phyloP scores from a whole-genome alignment of 2,113 vertebrate species.

The Megaceryle maxima region DNA sequence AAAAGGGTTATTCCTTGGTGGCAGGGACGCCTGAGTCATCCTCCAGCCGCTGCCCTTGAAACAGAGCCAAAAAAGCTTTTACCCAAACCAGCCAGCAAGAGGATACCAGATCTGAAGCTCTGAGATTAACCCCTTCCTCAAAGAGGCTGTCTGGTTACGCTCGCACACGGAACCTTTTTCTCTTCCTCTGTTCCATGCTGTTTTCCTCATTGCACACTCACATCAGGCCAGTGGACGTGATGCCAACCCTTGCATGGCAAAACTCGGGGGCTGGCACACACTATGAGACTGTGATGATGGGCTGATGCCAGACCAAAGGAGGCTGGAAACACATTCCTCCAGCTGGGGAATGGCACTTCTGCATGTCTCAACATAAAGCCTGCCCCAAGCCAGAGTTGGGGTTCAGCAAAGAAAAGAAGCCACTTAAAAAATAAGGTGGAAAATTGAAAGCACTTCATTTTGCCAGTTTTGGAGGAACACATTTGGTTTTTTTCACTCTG shows the following conservation, averaged over 20 bases:
- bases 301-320: not conserved
- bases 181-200: not conserved
- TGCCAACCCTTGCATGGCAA: not conserved
- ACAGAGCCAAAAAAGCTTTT: constrained; percentile 76
- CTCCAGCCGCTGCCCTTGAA: constrained; percentile 66
- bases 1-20: constrained; percentile 10
- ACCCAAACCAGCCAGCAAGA: constrained; percentile 62
- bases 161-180: not conserved
- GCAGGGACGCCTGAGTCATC: constrained; percentile 57
- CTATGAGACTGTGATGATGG: not conserved
- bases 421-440: not conserved
- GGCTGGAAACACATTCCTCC: not conserved
- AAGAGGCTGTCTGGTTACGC: not conserved
- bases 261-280: fast-evolving
- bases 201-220: not conserved
- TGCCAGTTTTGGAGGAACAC: not conserved
- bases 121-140: constrained; percentile 53
- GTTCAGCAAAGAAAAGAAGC: not conserved
- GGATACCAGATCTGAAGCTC: constrained; percentile 48
- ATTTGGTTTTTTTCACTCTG: not conserved
- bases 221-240: not conserved
- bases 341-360: not conserved
- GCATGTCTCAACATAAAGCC: not conserved
- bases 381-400: not conserved
- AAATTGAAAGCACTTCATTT: not conserved